Evolutionary conservation across 2,888 invertebrate genomes (phyloP).

Genomic region (Erpobdella octoculata): DNA sequence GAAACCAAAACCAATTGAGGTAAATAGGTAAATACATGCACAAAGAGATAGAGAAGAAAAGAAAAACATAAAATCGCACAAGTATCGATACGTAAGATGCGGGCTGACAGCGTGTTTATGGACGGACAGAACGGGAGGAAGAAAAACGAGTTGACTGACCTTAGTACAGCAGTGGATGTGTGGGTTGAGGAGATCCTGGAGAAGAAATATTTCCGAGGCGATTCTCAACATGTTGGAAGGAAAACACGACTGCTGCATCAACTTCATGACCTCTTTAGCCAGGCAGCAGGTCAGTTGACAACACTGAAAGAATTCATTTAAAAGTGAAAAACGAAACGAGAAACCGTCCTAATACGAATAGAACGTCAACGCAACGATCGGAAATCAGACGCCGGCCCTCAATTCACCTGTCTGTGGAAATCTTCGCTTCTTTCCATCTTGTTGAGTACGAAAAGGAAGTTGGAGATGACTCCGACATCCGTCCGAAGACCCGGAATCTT

Average conservation of each 20-base stretch:
- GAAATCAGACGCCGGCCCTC: too few species aligned
- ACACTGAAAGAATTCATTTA: constrained; percentile 21
- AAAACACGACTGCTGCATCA: constrained; percentile 15
- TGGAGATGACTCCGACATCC: constrained; percentile 24
- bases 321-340: too few species aligned
- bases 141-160: neutral
- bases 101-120: too few species aligned
- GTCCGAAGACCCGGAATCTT: constrained; percentile 2
- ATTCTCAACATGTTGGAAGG: constrained; percentile 6
- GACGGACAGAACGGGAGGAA: too few species aligned
- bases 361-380: too few species aligned
- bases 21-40: too few species aligned
- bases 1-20: too few species aligned
- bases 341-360: too few species aligned
- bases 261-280: constrained; percentile 28
- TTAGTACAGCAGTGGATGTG: constrained; percentile 21
- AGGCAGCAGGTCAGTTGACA: constrained; percentile 27
- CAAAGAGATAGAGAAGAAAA: too few species aligned
- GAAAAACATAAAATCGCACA: too few species aligned
- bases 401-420: constrained; percentile 27
- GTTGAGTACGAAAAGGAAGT: constrained; percentile 11
- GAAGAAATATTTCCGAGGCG: constrained; percentile 27
- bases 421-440: constrained; percentile 25
- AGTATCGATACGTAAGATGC: too few species aligned
- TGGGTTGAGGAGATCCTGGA: constrained; percentile 26